Percentiles rank a stretch among this genome's conserved stretches.
Evolutionary conservation across 2,113 vertebrate genomes (phyloP).

Genomic region (Notiomystis cincta): DNA sequence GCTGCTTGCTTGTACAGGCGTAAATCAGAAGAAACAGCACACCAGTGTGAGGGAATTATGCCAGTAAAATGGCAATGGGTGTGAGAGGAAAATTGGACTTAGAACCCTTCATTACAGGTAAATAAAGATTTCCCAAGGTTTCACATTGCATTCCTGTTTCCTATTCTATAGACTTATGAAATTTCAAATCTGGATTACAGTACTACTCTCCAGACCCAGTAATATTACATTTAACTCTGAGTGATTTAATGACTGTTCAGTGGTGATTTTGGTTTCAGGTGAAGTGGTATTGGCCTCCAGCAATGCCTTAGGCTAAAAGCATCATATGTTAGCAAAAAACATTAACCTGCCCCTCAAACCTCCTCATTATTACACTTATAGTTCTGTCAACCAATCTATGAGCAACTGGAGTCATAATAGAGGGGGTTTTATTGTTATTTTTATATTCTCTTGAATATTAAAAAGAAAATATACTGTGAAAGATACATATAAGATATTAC

Average conservation of each 20-base stretch:
- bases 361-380: constrained; percentile 72
- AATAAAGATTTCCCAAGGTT: constrained; percentile 21
- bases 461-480: constrained; percentile 21
- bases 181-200: constrained; percentile 35
- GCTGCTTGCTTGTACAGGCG: neutral
- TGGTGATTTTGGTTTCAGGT: constrained; percentile 52
- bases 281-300: constrained; percentile 68
- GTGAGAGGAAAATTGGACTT: neutral
- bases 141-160: neutral
- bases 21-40: neutral
- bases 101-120: neutral
- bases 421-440: constrained; percentile 43
- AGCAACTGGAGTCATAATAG: constrained; percentile 7
- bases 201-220: constrained; percentile 30
- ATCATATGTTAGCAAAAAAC: constrained; percentile 54
- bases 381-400: constrained; percentile 51
- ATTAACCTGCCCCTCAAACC: constrained; percentile 52
- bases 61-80: neutral
- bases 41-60: neutral
- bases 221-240: constrained; percentile 58
- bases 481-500: constrained; percentile 5
- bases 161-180: neutral
- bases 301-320: constrained; percentile 73
- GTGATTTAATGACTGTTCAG: constrained; percentile 63
- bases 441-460: constrained; percentile 46